These are phyloP conservation scores for Acromyrmex charruanus DNA, from an alignment of 1,140 invertebrate genomes.

Conservation along the genomic window DNA sequence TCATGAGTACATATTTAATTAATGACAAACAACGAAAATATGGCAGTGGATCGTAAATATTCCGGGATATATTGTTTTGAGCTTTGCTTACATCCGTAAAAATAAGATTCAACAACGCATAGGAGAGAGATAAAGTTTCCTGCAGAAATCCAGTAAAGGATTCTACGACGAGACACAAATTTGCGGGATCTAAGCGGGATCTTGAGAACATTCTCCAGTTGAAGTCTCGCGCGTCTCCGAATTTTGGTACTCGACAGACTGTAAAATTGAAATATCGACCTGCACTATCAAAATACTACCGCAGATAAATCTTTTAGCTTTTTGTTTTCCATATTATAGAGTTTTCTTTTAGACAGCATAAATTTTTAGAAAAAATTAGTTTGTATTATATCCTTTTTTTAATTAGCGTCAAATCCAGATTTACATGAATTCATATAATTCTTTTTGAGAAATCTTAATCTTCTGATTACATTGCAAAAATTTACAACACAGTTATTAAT, in stretches of 20 bases:
- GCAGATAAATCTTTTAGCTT: conserved; percentile 27
- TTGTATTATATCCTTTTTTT: background rate
- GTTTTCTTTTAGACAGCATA: background rate
- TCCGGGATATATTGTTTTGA: conserved; percentile 24
- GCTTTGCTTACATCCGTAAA: conserved; percentile 36
- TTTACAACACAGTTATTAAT: too few relatives aligned
- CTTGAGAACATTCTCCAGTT: conserved; percentile 42
- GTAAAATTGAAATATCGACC: conserved; percentile 57
- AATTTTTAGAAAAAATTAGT: background rate
- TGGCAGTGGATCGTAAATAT: conserved; percentile 44
- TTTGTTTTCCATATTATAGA: background rate
- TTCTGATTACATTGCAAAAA: too few relatives aligned
- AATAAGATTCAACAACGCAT: conserved; percentile 21
- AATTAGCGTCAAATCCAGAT: background rate
- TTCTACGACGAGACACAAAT: conserved; percentile 47
- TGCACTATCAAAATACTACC: conserved; percentile 38
- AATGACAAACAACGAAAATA: background rate
- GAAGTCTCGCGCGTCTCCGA: conserved; percentile 24
- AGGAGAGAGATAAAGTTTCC: conserved; percentile 40
- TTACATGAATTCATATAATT: background rate
- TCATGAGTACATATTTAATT: conserved; percentile 29
- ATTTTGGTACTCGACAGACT: conserved; percentile 54
- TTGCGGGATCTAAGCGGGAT: conserved; percentile 44
- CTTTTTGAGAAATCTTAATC: background rate
- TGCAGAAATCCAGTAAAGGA: conserved; percentile 44